Evolutionary conservation across 2,113 vertebrate species (phyloP), one percentile per base, ranked within the genome.

Genomic region (Elachura formosa): DNA sequence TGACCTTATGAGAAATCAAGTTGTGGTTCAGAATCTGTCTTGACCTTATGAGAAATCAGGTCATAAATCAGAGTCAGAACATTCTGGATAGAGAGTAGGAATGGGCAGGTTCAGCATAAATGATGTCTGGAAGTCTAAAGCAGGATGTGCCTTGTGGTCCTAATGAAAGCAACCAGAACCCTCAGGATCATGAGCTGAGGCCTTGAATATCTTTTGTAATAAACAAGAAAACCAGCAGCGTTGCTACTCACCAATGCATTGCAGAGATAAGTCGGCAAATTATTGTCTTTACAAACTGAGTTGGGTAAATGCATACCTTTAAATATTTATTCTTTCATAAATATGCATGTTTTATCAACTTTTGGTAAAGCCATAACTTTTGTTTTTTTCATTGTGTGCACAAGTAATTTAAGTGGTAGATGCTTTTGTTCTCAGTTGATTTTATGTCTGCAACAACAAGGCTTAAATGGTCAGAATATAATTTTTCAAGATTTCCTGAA

Each of bases 241-340:
- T 40, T 67, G 54, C 25, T 36, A 4, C 21, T 91, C 24, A 22
- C 26, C 26, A 18, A 2, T 12, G 31, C 66, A 25, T 46, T 75
- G 14, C 59, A 66, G 62, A 54, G 55, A 43, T 46, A 63, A 62
- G 10, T 84, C 79, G 58, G 34, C 28, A 58, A 78, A 77, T 9
- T 2, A 28, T 13, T 49, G 45, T 79, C n/a, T 89, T 95, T 92
- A 71, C 82, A 94, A 88, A 74, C 46, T 38, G 51, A 68, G 45
- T 77, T 36, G 25, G 89, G 68, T 93, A 89, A 93, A 68, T 83
- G 46, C 40, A 67, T 86, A 43, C 16, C 54, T 91, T 93, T 89
- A 92, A 94, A 95, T 95, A 95, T 80, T 94, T 95, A 76, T 49
- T 51, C 78, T 68, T 71, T 74, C 43, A 86, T 93, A 80, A 91